A percentile compares a stretch with the other conserved stretches of the same genome.
Conservation (phyloP, 2,113 vertebrate genomes). For the Cyprinodon brontotheroides region DNA sequence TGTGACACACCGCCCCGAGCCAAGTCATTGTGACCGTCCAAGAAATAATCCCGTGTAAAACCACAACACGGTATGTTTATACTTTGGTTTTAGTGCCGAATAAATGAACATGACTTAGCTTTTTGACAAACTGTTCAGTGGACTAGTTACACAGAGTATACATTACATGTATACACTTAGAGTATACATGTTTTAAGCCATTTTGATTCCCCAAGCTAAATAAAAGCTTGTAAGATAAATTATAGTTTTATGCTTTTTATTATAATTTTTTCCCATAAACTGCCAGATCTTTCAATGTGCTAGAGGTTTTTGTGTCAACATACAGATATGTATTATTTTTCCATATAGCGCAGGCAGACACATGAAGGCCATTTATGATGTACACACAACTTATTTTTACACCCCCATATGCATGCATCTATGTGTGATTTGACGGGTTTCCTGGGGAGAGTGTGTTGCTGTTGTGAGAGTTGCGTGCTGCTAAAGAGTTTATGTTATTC, state of each 20-base stretch:
- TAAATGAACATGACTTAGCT: conserved; percentile 23
- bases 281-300: background rate
- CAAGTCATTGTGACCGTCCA: conserved; percentile 28
- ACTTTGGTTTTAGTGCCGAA: conserved; percentile 24
- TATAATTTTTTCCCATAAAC: background rate
- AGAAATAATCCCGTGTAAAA: conserved; percentile 35
- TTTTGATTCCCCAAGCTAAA: conserved; percentile 1
- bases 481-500: conserved; percentile 79
- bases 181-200: background rate
- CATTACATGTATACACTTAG: too few species aligned
- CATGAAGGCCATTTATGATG: conserved; percentile 14
- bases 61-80: conserved; percentile 38
- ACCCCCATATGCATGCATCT: conserved; percentile 17
- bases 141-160: background rate
- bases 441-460: conserved; percentile 66
- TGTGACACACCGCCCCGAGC: conserved; percentile 12
- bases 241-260: background rate
- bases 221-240: background rate
- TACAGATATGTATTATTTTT: background rate
- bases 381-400: conserved; percentile 19
- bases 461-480: conserved; percentile 76
- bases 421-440: conserved; percentile 35
- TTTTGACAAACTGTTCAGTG: background rate
- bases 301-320: conserved; percentile 5
- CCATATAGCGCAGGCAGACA: background rate